Evolutionary conservation across 2,113 vertebrate genomes (phyloP).

Genomic region (Chinchilla lanigera): DNA sequence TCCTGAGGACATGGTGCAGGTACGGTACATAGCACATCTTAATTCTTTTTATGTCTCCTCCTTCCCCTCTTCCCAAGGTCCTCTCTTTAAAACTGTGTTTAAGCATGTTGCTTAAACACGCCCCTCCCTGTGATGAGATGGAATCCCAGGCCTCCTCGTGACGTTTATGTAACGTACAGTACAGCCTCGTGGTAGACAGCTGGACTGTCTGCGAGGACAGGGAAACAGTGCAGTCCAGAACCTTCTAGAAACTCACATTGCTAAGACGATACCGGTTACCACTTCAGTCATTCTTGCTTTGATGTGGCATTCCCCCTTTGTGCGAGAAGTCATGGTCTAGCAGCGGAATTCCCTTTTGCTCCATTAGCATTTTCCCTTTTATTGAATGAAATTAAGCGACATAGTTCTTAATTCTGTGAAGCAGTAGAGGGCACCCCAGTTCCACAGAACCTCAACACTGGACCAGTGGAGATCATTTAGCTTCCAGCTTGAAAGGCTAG

Average conservation of each 20-base stretch:
- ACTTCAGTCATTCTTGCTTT: not conserved
- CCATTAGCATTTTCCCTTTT: conserved; percentile 58
- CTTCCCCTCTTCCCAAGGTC: not conserved
- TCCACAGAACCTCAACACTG: conserved; percentile 66
- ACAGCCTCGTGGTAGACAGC: not conserved
- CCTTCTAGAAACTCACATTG: not conserved
- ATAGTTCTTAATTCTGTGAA: conserved; percentile 20
- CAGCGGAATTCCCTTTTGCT: conserved; percentile 57
- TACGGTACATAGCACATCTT: not conserved
- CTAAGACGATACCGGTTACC: not conserved
- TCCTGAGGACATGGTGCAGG: not conserved
- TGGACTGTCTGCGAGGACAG: not conserved
- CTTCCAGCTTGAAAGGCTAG: not conserved
- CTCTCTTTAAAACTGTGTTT: conserved; percentile 24
- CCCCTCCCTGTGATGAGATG: no score
- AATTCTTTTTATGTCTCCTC: not conserved
- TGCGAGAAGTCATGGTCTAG: not conserved
- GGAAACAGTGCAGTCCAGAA: not conserved
- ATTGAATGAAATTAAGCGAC: not conserved
- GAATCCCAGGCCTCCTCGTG: not conserved
- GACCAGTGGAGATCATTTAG: not conserved
- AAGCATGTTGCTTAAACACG: not conserved
- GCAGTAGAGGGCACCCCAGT: conserved; percentile 88
- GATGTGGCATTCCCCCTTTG: not conserved
- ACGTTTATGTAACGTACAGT: not conserved